These are phyloP conservation scores for Semicossyphus pulcher DNA, from an alignment of 2,113 vertebrate genomes.

Conservation along the genomic window DNA sequence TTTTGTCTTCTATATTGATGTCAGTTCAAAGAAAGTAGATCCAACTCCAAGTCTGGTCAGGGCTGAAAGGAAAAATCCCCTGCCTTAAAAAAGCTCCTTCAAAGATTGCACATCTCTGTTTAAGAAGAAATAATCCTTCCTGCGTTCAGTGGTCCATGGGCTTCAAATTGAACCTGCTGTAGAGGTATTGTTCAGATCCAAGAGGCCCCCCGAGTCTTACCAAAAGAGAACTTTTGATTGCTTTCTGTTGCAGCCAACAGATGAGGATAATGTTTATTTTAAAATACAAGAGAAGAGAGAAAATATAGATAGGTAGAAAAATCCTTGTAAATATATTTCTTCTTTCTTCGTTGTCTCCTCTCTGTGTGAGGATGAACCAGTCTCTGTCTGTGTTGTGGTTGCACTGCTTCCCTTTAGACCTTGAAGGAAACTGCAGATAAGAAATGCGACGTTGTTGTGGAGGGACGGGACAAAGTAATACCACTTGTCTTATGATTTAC, in stretches of 20 bases:
- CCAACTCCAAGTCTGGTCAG: neutral
- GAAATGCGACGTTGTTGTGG: neutral
- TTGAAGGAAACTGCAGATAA: conserved; percentile 23
- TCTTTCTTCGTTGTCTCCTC: neutral
- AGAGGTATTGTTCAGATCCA: conserved; percentile 27
- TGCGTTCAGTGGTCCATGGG: neutral
- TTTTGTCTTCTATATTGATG: neutral
- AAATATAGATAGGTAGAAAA: too few species aligned
- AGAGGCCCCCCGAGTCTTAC: neutral
- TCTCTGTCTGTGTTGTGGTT: neutral
- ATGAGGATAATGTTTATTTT: conserved; percentile 9
- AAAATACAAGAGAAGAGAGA: neutral
- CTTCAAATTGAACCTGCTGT: neutral
- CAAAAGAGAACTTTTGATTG: neutral
- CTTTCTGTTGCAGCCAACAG: neutral
- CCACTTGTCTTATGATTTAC: conserved; percentile 4
- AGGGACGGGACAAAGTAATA: conserved; percentile 58
- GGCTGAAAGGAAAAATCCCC: neutral
- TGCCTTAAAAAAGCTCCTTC: neutral
- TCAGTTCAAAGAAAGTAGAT: neutral
- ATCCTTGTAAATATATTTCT: neutral
- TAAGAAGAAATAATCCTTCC: conserved; percentile 22
- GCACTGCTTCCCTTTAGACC: conserved; percentile 2
- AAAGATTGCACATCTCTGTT: neutral
- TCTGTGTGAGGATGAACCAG: neutral